phyloP scores from a whole-genome alignment of 2,888 invertebrate genomes.

The Apamea sordens region DNA sequence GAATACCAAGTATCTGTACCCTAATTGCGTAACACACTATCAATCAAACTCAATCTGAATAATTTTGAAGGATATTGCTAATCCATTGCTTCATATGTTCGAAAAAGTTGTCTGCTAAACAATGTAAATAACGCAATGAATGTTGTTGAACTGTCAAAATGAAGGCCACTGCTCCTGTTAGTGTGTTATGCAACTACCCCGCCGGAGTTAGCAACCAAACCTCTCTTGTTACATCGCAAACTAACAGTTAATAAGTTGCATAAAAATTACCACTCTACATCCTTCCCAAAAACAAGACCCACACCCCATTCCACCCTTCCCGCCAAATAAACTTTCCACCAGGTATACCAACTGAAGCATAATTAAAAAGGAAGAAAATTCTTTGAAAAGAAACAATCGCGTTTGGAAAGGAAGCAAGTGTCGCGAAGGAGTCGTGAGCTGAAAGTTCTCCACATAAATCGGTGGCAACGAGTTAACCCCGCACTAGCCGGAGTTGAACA shows the following conservation, averaged over 20 bases:
- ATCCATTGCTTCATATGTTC: not conserved
- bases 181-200: not conserved
- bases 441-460: conserved; percentile 84
- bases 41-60: no score
- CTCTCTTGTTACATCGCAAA: not conserved
- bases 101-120: not conserved
- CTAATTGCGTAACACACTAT: no score
- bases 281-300: conserved; percentile 14
- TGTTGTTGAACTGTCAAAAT: not conserved
- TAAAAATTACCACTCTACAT: not conserved
- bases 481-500: conserved; percentile 80
- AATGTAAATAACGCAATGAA: not conserved
- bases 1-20: not conserved
- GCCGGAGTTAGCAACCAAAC: not conserved
- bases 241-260: not conserved
- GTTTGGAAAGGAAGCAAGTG: conserved; percentile 79
- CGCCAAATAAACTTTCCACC: conserved; percentile 60
- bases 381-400: conserved; percentile 78
- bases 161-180: no score
- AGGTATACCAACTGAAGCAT: conserved; percentile 66
- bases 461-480: conserved; percentile 84
- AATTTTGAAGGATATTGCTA: not conserved
- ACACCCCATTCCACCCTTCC: conserved; percentile 8
- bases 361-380: conserved; percentile 73
- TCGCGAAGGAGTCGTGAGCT: conserved; percentile 80